Evolutionary conservation across 2,113 vertebrate species (phyloP), one percentile per base, ranked within the genome.

Genomic region (Nesospiza acunhae): DNA sequence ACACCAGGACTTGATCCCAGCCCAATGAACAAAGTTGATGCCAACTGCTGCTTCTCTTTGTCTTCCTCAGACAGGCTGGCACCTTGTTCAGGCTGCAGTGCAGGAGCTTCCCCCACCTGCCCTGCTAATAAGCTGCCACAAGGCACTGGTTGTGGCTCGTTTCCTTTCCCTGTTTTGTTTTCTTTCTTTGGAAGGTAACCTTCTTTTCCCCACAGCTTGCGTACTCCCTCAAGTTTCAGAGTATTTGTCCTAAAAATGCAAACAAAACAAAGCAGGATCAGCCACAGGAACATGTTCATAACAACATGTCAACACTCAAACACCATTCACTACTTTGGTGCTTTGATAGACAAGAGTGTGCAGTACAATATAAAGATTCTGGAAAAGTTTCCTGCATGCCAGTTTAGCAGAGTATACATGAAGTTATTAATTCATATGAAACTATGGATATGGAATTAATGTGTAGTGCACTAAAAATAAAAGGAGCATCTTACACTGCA

Each of bases 201-300:
- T 39, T 99, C 99, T 94, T 98, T 99, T 8, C 99, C 99, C 99
- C 99, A 99, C 8, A 99, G 97, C 82, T 98, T 98, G 88, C 98
- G 99, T 68, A 99, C 97, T 56, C 99, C 99, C 21, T 99, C 99
- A 19, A 99, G 97, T 96, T 99, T 99, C 93, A 99, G 97, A 50
- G 97, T 97, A 60, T 95, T 98, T 46, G 97, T 97, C 89, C 98
- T 99, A 93, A 92, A 94, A 95, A 95, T 19, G 55, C 28, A 31
- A n/a, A 66, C 2, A 17, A 73, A 84, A 27, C 23, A 68, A 70
- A 87, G 50, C 53, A 77, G 52, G 20, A 66, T 78, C 59, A 81
- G 60, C 39, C 3, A 1, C 0, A 6, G 10, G 37, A 83, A 78
- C 33, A 33, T 2, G 1, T 31, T 49, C 35, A 20, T 4, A 90